Evolutionary conservation across 2,888 invertebrate genomes (phyloP), one percentile per base, ranked within the genome.

Genomic region (Pecten maximus): DNA sequence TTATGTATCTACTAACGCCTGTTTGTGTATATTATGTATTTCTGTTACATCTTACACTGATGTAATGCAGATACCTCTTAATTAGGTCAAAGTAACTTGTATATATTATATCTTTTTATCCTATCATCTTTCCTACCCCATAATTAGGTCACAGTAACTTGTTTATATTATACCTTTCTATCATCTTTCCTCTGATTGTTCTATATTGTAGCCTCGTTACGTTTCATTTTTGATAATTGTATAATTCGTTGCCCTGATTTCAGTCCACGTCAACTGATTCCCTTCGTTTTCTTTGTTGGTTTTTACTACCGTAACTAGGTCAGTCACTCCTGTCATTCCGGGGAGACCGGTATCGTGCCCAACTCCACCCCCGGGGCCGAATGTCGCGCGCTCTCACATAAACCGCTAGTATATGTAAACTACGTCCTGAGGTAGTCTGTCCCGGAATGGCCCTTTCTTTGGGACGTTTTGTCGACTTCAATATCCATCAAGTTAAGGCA

Each of bases 381-480:
- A 35, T 23, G 74, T 74, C 35, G 74, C 28, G 35, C 74, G 74
- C 35, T 35, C 35, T 74, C 12, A 74, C 28, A 74, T 28, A 74
- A 28, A 35, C 23, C 28, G 74, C 12, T 0, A 23, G 28, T 28
- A 35, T 74, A 74, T 10, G 74, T 74, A 74, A 74, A 35, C 28
- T 28, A 54, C 19, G 74, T 28, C 74, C 74, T 28, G 74, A 0
- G 23, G 74, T 74, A 35, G 28, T 28, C 23, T 74, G 74, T 35
- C 74, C 74, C 23, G 35, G 35, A 74, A 74, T 74, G 74, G 35
- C 35, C 28, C 74, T 74, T 74, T 74, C 74, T 74, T 35, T 35
- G 74, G 74, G 74, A 74, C 74, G 74, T 74, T 74, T 35, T 74
- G 74, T 74, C 74, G 74, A 74, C 28, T 74, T 35, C 74, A 28